A percentile compares a stretch with the other conserved stretches of the same genome.
Evolutionary conservation across 2,888 invertebrate species (phyloP).

Genomic region (Apamea anceps): DNA sequence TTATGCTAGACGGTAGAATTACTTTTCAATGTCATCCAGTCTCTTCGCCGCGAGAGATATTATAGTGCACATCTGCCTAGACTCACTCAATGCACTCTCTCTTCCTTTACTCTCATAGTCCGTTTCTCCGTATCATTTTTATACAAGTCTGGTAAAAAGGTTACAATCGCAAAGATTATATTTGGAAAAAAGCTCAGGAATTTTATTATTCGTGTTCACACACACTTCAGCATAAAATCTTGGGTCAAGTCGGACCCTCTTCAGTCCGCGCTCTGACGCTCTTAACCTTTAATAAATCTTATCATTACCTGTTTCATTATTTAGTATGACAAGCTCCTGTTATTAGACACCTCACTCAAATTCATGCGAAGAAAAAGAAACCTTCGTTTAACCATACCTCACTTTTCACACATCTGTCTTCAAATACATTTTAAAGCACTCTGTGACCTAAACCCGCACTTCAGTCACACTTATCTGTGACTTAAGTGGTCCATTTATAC

Average conservation of each 20-base stretch:
- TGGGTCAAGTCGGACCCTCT: neutral
- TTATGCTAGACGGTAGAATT: neutral
- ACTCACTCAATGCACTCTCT: neutral
- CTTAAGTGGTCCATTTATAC: too few relatives aligned
- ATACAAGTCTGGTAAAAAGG: neutral
- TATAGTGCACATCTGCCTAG: neutral
- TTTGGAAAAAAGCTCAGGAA: neutral
- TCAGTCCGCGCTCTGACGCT: neutral
- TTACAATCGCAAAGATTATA: neutral
- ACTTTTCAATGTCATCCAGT: neutral
- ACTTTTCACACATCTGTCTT: neutral
- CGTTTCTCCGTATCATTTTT: neutral
- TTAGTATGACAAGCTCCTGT: neutral
- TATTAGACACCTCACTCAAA: constrained; percentile 11
- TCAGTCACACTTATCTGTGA: too few relatives aligned
- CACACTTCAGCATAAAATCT: neutral
- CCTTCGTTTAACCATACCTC: neutral
- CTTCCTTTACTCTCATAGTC: neutral
- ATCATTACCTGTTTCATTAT: constrained; percentile 19
- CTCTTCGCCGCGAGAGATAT: neutral
- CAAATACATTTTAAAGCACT: too few relatives aligned
- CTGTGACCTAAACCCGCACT: too few relatives aligned
- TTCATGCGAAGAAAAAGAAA: neutral
- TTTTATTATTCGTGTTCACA: neutral
- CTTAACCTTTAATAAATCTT: constrained; percentile 29